Evolutionary conservation across 2,888 invertebrate species (phyloP).

Genomic region (Ochlodes sylvanus): DNA sequence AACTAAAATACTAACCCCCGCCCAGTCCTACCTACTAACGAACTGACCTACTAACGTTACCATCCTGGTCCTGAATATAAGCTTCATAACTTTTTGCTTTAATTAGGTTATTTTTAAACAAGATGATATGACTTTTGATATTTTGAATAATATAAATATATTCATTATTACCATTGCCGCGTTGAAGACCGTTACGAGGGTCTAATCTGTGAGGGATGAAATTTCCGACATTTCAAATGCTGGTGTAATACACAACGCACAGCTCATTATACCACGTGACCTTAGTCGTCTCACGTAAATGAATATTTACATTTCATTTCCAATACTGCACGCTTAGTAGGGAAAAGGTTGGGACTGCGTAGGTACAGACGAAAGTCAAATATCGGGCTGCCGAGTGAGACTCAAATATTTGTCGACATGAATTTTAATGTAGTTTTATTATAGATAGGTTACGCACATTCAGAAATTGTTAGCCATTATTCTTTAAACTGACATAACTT

Average conservation of each 20-base stretch:
- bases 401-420: constrained; percentile 5
- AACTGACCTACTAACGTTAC: too few species aligned
- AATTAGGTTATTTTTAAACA: too few species aligned
- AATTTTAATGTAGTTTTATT: constrained; percentile 7
- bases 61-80: too few species aligned
- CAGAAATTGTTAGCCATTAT: too few species aligned
- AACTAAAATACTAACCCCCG: too few species aligned
- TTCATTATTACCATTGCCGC: too few species aligned
- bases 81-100: too few species aligned
- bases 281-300: constrained; percentile 6
- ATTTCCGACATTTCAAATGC: constrained; percentile 3
- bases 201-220: constrained; percentile 5
- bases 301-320: constrained; percentile 7
- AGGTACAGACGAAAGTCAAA: constrained; percentile 1
- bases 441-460: too few species aligned
- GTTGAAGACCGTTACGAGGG: neutral
- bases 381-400: neutral
- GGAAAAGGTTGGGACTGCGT: neutral
- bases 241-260: constrained; percentile 1
- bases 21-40: too few species aligned
- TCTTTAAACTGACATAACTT: too few species aligned
- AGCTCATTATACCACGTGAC: constrained; percentile 1
- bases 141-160: too few species aligned
- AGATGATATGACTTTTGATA: too few species aligned
- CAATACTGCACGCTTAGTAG: neutral